Conservation (phyloP, 2,113 vertebrate genomes). For the Panthera uncia region DNA sequence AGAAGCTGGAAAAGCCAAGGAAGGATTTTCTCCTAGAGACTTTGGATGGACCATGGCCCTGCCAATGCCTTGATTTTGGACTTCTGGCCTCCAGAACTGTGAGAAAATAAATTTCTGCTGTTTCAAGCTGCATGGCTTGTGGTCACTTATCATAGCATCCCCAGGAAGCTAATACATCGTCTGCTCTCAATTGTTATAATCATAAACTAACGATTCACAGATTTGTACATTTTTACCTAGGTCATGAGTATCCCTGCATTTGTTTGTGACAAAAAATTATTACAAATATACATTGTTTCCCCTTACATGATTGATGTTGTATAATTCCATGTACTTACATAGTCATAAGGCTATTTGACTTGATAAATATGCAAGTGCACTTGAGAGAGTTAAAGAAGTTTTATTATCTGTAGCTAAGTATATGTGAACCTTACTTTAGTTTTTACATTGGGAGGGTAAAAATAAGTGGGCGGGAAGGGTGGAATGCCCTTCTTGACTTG, state of each 20-base stretch:
- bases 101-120: background rate
- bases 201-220: slow-evolving; percentile 41
- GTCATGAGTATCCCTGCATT: background rate
- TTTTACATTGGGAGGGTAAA: background rate
- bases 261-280: background rate
- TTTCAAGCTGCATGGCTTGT: background rate
- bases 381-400: background rate
- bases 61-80: background rate
- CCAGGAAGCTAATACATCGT: background rate
- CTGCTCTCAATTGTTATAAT: background rate
- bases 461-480: background rate
- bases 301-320: background rate
- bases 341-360: background rate
- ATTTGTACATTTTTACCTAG: background rate
- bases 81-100: background rate
- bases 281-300: background rate
- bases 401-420: background rate
- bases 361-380: background rate
- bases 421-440: background rate
- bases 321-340: background rate
- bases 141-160: background rate
- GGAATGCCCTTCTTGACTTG: background rate
- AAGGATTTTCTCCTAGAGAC: background rate
- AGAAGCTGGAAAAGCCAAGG: background rate
- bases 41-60: background rate